A percentile compares a stretch with the other conserved stretches of the same genome.
Conservation (phyloP, 1,140 invertebrate genomes). For the Drosophila ambigua region DNA sequence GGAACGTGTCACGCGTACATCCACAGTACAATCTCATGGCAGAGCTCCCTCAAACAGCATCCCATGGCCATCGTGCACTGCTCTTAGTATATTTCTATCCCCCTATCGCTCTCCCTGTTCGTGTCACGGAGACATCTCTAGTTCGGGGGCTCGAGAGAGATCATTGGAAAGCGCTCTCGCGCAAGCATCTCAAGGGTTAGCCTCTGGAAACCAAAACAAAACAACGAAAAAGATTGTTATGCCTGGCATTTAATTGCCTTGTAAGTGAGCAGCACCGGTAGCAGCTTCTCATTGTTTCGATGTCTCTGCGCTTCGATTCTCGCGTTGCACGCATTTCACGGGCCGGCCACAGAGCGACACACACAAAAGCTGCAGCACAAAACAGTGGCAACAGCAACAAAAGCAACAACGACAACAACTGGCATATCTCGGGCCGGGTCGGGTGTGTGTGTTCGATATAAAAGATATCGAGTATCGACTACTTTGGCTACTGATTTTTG, state of each 20-base stretch:
- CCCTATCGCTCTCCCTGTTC: not conserved
- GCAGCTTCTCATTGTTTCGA: slow-evolving; percentile 72
- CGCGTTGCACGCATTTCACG: slow-evolving; percentile 79
- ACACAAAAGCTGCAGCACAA: not conserved
- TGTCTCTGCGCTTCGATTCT: slow-evolving; percentile 46
- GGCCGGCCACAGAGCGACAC: slow-evolving; percentile 12
- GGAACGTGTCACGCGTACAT: no score
- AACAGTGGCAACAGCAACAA: slow-evolving; percentile 14
- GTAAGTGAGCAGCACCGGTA: slow-evolving; percentile 76
- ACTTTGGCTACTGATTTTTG: slow-evolving; percentile 65
- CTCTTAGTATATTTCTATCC: not conserved
- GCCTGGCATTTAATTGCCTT: slow-evolving; percentile 81
- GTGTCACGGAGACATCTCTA: slow-evolving; percentile 19
- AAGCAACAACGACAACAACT: slow-evolving; percentile 27
- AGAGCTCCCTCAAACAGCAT: no score
- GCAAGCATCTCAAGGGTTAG: slow-evolving; percentile 58
- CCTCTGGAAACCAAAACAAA: slow-evolving; percentile 2
- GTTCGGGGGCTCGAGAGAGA: not conserved
- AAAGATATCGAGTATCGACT: slow-evolving; percentile 70
- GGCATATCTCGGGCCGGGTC: slow-evolving; percentile 32
- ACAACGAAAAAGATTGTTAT: slow-evolving; percentile 66
- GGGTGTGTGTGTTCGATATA: slow-evolving; percentile 27
- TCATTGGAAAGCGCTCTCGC: slow-evolving; percentile 29
- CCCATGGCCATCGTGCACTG: no score
- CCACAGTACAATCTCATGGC: no score